phyloP scores from a whole-genome alignment of 1,140 invertebrate species.

The Drosophila repletoides region DNA sequence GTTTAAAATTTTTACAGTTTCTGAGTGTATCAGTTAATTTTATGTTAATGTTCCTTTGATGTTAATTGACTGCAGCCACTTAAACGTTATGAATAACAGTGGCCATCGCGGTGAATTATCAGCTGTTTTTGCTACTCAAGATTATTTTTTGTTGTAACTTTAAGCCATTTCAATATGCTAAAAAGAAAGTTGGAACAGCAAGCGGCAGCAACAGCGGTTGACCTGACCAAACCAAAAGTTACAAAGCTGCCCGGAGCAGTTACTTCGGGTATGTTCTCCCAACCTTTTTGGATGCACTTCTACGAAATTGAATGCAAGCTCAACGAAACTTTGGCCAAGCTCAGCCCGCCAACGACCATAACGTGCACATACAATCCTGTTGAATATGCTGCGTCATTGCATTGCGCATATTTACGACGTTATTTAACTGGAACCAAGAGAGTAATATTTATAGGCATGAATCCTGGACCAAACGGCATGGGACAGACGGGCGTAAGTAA shows the following conservation, averaged over 20 bases:
- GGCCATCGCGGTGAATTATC: too few species aligned
- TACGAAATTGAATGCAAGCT: constrained; percentile 51
- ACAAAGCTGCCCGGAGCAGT: not conserved
- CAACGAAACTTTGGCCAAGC: constrained; percentile 32
- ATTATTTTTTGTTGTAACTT: too few species aligned
- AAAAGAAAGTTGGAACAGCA: constrained; percentile 47
- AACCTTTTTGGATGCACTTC: constrained; percentile 57
- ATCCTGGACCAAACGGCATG: constrained; percentile 97
- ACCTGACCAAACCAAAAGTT: constrained; percentile 1
- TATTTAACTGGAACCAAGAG: constrained; percentile 87
- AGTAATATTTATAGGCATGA: constrained; percentile 95
- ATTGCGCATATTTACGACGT: constrained; percentile 87
- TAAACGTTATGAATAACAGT: too few species aligned
- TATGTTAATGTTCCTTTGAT: too few species aligned
- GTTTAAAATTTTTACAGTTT: not conserved
- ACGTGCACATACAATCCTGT: constrained; percentile 90
- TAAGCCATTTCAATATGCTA: constrained; percentile 23
- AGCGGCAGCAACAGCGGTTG: constrained; percentile 1
- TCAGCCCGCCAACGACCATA: constrained; percentile 25
- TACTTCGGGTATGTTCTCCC: constrained; percentile 38
- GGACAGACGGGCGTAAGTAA: constrained; percentile 94
- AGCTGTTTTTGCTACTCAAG: too few species aligned
- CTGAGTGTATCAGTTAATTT: too few species aligned
- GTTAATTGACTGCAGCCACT: too few species aligned
- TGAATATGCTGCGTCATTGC: constrained; percentile 90